Evolutionary conservation across 2,113 vertebrate species (phyloP), one percentile per base, ranked within the genome.

Genomic region (Sciurus niger): DNA sequence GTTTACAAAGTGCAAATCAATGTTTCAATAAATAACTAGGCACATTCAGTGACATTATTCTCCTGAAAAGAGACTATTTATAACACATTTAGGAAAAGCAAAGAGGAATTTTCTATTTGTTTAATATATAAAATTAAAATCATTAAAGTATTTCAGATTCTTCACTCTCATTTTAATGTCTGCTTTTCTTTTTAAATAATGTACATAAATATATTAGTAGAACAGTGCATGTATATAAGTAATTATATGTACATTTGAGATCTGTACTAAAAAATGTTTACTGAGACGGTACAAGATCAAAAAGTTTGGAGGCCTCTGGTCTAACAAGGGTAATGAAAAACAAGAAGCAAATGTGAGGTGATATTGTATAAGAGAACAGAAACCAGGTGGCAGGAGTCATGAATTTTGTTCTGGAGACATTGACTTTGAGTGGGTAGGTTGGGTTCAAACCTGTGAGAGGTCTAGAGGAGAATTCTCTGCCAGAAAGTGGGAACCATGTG

Each of bases 91-190:
- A 79, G 43, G 37, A 84, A 79, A 48, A 93, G 53, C 53, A 96
- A 84, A 82, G 43, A 83, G 70, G 4, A 30, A 51, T 73, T 83
- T 67, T 34, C 8, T 60, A 74, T 73, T 32, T 4, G 53, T 65
- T 93, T 68, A 60, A 78, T 65, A 51, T 37, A 67, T 28, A 65
- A 77, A 91, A 55, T 92, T 79, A 76, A 65, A 84, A 60, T 78
- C 17, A 86, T 51, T 90, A 90, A 86, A 77, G 82, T 87, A 60
- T 74, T 91, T 94, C 8, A 72, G 68, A 82, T 92, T 89, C 51
- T 74, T 74, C 72, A 89, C 6, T 40, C 84, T 93, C 68, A 48
- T 82, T 80, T 94, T 40, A 58, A 16, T 48, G 25, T 34, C 40
- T 76, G 7, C n/a, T 72, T 72, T 82, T 84, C 63, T 89, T 84